phyloP scores from a whole-genome alignment of 2,113 vertebrate genomes.

The Perognathus longimembris region DNA sequence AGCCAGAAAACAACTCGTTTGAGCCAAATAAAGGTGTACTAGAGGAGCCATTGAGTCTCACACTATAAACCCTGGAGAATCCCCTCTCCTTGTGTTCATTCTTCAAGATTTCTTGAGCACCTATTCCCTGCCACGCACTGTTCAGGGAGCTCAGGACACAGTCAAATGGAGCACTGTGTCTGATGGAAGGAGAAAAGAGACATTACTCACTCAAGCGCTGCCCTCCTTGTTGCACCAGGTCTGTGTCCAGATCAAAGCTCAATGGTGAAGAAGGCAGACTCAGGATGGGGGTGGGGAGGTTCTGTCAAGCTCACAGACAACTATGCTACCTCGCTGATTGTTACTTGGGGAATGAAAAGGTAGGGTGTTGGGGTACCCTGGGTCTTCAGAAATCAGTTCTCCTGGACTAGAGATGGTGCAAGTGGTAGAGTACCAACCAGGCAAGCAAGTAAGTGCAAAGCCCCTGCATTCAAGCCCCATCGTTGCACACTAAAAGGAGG shows the following conservation, averaged over 20 bases:
- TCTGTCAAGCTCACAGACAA: not conserved
- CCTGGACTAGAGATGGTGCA: no score
- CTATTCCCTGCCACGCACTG: not conserved
- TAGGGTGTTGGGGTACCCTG: not conserved
- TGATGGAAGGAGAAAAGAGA: not conserved
- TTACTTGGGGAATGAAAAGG: not conserved
- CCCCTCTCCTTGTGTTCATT: not conserved
- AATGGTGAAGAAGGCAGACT: not conserved
- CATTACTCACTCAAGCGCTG: not conserved
- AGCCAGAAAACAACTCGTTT: conserved; percentile 26
- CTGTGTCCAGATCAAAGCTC: not conserved
- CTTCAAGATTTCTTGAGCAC: not conserved
- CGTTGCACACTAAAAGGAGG: no score
- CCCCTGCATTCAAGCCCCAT: no score
- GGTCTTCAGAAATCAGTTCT: not conserved
- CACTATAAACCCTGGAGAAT: not conserved
- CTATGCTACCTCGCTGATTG: not conserved
- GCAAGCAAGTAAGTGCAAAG: no score
- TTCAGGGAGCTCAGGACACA: not conserved
- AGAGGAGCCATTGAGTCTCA: not conserved
- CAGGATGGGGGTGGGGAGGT: no score
- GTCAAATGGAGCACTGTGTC: not conserved
- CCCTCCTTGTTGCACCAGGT: not conserved
- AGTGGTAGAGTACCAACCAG: no score
- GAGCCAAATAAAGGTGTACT: not conserved